Base-by-base conservation (phyloP, 2,797 vertebrate species). In the Neostethus bicornis region DNA sequence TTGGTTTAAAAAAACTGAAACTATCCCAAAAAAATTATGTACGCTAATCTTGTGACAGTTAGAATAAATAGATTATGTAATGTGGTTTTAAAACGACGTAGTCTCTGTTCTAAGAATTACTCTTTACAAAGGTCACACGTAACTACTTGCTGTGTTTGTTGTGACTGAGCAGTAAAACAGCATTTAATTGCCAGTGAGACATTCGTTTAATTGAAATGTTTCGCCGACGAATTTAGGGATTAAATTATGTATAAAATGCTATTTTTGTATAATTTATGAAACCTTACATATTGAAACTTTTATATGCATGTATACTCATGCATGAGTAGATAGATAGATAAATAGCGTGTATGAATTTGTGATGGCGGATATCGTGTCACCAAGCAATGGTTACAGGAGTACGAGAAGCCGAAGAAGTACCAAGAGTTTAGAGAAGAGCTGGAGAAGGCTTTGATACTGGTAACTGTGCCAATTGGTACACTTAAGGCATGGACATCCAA, bases 41-140 rank as follows among this genome's bases (percentile, higher is more conserved):
- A n/a, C n/a, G n/a, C n/a, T n/a, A n/a, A n/a, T n/a, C n/a, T n/a
- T n/a, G n/a, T n/a, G 3, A 4, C 50, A 56, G 31, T 51, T 51
- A 43, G 20, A 32, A 41, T 24, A 77, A 56, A 61, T 45, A 16
- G 59, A 42, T 44, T 29, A 41, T 61, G 24, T 65, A 44, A 64
- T 17, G 5, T 43, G 19, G 23, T 66, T 39, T 37, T 28, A 35
- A 75, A 73, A 28, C 48, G 39, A 64, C 65, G 14, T 11, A 4
- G 49, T 32, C 34, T 8, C 23, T 1, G 5, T 11, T 17, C 64
- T 72, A 69, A 64, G 70, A 75, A 73, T 70, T 70, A 77, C 66
- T 85, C 70, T 79, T 75, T 77, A 53, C 16, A 89, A 90, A 87
- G 85, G 83, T 89, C 85, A 77, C 42, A 29, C 53, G 66, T 80